Conservation (phyloP, 2,113 vertebrate genomes). For the Myiopsitta monachus region DNA sequence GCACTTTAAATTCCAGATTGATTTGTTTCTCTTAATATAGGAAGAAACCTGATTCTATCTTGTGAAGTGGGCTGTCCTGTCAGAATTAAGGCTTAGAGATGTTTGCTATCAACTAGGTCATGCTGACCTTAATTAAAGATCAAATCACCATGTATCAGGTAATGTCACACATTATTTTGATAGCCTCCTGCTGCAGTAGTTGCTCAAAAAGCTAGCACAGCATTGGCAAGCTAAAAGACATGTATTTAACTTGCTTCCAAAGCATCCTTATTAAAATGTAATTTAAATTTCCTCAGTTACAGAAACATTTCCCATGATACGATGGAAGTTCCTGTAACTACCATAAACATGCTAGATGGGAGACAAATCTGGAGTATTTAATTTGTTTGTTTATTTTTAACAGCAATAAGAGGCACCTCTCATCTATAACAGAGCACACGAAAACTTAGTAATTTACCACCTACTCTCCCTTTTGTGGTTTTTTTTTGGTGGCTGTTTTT, state of each 20-base stretch:
- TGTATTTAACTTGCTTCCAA: slow-evolving; percentile 40
- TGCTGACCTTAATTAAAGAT: slow-evolving; percentile 25
- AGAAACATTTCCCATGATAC: slow-evolving; percentile 7
- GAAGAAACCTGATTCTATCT: not conserved
- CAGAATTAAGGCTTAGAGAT: not conserved
- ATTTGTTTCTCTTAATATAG: not conserved
- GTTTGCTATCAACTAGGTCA: not conserved
- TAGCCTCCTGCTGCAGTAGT: not conserved
- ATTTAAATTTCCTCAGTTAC: slow-evolving; percentile 26
- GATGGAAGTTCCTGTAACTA: slow-evolving; percentile 14
- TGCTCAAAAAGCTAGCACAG: not conserved
- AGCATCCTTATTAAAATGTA: slow-evolving; percentile 39
- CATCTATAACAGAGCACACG: not conserved
- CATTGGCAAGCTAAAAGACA: not conserved
- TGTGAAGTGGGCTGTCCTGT: not conserved
- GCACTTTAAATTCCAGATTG: not conserved
- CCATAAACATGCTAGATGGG: not conserved
- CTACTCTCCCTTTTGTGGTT: not conserved
- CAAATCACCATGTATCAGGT: not conserved
- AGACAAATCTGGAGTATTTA: slow-evolving; percentile 5
- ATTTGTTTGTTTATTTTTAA: slow-evolving; percentile 30
- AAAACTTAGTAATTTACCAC: slow-evolving; percentile 12
- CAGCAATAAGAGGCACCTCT: not conserved
- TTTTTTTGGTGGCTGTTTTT: not conserved
- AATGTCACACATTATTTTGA: not conserved